A percentile compares a stretch with the other conserved stretches of the same genome.
Conservation (phyloP, 1,140 invertebrate genomes). For the Drosophila ogumai region DNA sequence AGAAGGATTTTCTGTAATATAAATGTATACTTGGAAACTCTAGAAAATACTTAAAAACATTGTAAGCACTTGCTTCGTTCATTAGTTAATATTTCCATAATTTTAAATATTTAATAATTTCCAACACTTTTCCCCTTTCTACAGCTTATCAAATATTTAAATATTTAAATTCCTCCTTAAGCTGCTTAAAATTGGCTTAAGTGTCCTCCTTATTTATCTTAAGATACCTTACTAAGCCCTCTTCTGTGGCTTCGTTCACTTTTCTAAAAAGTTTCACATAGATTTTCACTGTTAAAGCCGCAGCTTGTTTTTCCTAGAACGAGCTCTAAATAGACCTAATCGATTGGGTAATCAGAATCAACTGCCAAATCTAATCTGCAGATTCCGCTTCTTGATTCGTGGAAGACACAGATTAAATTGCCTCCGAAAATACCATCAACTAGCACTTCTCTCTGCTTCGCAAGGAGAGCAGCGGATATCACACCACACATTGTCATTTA, state of each 20-base stretch:
- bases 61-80: too few species aligned
- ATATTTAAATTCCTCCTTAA: not conserved
- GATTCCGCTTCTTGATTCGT: conserved; percentile 21
- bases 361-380: conserved; percentile 30
- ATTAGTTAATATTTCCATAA: too few species aligned
- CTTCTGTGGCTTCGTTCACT: not conserved
- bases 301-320: not conserved
- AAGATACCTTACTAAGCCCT: too few species aligned
- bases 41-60: not conserved
- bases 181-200: not conserved
- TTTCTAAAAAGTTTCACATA: not conserved
- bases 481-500: conserved; percentile 71
- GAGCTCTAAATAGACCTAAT: conserved; percentile 23
- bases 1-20: not conserved
- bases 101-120: too few species aligned
- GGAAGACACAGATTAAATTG: conserved; percentile 32
- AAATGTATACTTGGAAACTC: not conserved
- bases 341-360: conserved; percentile 45
- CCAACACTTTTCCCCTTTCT: too few species aligned
- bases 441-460: not conserved
- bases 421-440: conserved; percentile 11
- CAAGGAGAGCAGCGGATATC: conserved; percentile 26
- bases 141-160: not conserved
- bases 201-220: not conserved
- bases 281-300: not conserved